phyloP scores from a whole-genome alignment of 2,888 invertebrate genomes.

The Ypsolopha scabrella region DNA sequence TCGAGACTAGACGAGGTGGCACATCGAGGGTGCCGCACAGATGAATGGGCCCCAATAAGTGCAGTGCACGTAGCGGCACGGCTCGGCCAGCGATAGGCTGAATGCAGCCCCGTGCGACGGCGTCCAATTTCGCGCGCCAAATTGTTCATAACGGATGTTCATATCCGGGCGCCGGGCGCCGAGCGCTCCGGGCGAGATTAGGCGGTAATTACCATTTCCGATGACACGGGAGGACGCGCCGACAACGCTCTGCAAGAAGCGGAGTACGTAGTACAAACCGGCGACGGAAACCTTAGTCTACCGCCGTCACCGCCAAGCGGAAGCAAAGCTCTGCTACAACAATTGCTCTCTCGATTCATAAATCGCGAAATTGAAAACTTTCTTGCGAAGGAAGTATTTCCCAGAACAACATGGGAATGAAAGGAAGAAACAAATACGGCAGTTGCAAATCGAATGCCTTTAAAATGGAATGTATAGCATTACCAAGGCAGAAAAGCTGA shows the following conservation, averaged over 20 bases:
- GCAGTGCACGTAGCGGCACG: conserved; percentile 34
- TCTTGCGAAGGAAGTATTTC: neutral
- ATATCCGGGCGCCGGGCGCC: conserved; percentile 78
- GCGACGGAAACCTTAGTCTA: conserved; percentile 29
- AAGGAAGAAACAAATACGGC: neutral
- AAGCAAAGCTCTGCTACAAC: conserved; percentile 33
- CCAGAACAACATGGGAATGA: neutral
- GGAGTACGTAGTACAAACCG: conserved; percentile 18
- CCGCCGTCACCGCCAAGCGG: conserved; percentile 26
- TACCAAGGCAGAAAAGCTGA: conserved; percentile 54
- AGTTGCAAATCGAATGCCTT: conserved; percentile 1
- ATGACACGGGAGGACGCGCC: conserved; percentile 48
- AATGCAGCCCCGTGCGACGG: conserved; percentile 49
- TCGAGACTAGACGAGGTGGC: conserved; percentile 30
- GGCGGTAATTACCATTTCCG: conserved; percentile 72
- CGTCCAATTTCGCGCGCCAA: conserved; percentile 77
- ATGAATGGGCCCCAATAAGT: conserved; percentile 37
- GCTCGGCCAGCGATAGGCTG: conserved; percentile 39
- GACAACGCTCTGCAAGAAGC: conserved; percentile 45
- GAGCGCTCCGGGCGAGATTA: conserved; percentile 68
- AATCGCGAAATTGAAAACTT: neutral
- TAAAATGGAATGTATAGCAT: conserved; percentile 46
- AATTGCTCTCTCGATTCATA: conserved; percentile 15
- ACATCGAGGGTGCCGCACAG: conserved; percentile 30
- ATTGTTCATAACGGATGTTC: conserved; percentile 90